Base-by-base conservation (phyloP, 2,797 vertebrate species). In the Nyctalus aviator region DNA sequence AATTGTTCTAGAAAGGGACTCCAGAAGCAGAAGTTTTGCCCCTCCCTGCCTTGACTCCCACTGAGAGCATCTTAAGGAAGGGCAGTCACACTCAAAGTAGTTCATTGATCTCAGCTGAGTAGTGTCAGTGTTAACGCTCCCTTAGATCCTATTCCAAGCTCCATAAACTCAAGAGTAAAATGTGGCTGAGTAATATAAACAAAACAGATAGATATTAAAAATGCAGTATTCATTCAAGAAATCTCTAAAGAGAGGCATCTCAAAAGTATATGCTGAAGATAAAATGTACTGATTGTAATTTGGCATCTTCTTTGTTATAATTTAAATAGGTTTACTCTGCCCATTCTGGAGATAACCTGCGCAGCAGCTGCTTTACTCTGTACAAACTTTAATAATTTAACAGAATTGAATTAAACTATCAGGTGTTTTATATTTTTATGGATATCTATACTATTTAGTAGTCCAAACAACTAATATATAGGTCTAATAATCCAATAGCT, bases 131-230 rank as follows among this genome's bases (percentile, higher is more conserved):
- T 35, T 23, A 20, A 25, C 2, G 1, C 15, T 8, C 18, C 12
- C 27, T 5, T 27, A 1, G 2, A 27, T 30, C 68, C 23, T 14
- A 1, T 46, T 83, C 17, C 15, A 21, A 50, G 53, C 37, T 44
- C 30, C 1, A 41, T 41, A 41, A 41, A 41, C 37, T 7, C 37
- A 41, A 41, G 37, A 41, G 3, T 37, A 37, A 37, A 37, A 37
- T 68, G 37, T 64, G 44, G 37, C 66, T 81, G 46, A 8, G 27
- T 72, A 84, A 95, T 57, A 44, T 25, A 79, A 78, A 68, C 21
- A 68, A 59, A 84, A 72, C 72, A 20, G 7, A 14, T 41, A 82
- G 69, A 41, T 88, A 68, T 91, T 82, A 88, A 91, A 84, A 82
- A 73, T 73, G 13, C 27, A 89, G 46, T 72, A 88, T 83, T 44